Percentiles rank a stretch among this genome's conserved stretches.
Conservation (phyloP, 2,113 vertebrate species). For the Natator depressus region DNA sequence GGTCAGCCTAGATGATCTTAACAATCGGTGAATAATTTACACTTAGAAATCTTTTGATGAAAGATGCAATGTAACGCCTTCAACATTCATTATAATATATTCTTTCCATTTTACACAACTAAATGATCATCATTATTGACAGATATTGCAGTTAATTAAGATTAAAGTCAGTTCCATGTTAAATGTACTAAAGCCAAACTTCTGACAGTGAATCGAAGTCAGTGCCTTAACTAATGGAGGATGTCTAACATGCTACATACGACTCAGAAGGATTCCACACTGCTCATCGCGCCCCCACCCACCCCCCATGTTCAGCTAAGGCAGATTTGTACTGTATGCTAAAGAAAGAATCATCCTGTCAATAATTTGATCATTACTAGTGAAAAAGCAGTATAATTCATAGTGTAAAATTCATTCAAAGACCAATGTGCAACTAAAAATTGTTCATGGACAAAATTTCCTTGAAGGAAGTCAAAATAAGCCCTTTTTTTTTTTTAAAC, state of each 20-base stretch:
- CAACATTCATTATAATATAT: background rate
- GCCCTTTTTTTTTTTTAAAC: background rate
- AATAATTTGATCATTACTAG: background rate
- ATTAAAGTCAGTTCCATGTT: background rate
- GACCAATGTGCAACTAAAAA: background rate
- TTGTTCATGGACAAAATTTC: background rate
- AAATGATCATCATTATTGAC: background rate
- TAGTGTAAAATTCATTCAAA: fast-evolving
- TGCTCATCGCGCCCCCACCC: background rate
- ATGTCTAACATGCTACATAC: background rate
- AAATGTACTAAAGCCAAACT: background rate
- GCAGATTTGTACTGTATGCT: fast-evolving
- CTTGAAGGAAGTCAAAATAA: background rate
- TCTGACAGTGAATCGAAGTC: background rate
- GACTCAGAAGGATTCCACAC: background rate
- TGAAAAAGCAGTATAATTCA: background rate
- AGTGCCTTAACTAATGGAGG: background rate
- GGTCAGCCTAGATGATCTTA: background rate
- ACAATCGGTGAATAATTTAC: background rate
- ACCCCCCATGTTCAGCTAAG: background rate
- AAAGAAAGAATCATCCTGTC: background rate
- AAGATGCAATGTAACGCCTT: background rate
- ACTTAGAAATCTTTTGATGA: too few species aligned
- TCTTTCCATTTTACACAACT: background rate
- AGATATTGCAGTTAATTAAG: background rate